These are phyloP conservation scores for Oceanites oceanicus DNA, from an alignment of 2,113 vertebrate species.

Conservation along the genomic window DNA sequence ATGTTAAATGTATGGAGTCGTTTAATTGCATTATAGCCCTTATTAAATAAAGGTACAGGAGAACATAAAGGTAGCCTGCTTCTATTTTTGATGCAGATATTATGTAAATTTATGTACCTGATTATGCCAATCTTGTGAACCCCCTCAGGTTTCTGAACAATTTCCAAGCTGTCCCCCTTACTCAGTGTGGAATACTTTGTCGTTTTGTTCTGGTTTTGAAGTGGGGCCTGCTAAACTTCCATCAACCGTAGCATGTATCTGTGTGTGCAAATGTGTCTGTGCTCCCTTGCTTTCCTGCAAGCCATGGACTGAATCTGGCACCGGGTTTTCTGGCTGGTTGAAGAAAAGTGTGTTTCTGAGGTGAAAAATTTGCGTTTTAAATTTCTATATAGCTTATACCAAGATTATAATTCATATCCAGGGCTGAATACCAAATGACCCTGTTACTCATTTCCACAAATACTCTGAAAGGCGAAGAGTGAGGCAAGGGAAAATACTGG, in stretches of 20 bases:
- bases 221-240: neutral
- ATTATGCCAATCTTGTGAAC: slow-evolving; percentile 42
- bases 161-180: slow-evolving; percentile 43
- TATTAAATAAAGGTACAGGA: slow-evolving; percentile 55
- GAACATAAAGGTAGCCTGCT: slow-evolving; percentile 1
- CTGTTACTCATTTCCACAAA: slow-evolving; percentile 58
- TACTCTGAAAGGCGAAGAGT: slow-evolving; percentile 28
- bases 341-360: slow-evolving; percentile 48
- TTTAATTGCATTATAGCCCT: slow-evolving; percentile 65
- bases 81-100: slow-evolving; percentile 57
- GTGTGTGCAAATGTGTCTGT: neutral
- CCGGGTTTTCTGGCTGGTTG: neutral
- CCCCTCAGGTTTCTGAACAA: slow-evolving; percentile 54
- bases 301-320: neutral
- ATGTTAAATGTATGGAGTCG: neutral
- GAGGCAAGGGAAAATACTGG: slow-evolving; percentile 24
- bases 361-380: slow-evolving; percentile 64
- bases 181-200: neutral
- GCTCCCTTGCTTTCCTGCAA: neutral
- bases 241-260: neutral
- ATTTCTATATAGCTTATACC: slow-evolving; percentile 15
- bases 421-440: slow-evolving; percentile 60
- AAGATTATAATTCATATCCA: slow-evolving; percentile 55
- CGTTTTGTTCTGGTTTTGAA: neutral
- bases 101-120: slow-evolving; percentile 70